Conservation (phyloP, 2,113 vertebrate species). For the Gymnarchus niloticus region DNA sequence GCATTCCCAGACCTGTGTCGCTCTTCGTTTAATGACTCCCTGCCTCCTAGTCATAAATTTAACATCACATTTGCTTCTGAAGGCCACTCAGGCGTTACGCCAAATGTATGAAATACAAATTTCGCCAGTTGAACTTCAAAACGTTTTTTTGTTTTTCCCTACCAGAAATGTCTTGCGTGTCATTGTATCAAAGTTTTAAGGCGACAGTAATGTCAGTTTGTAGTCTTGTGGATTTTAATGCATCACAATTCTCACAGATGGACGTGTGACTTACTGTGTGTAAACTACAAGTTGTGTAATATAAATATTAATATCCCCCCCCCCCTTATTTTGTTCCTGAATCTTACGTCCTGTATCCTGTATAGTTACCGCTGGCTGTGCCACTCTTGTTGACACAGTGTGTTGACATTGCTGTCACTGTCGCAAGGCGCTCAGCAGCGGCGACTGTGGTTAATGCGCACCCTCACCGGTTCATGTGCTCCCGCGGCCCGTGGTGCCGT, state of each 20-base stretch:
- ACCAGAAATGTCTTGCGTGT: no score
- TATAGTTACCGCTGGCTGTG: neutral
- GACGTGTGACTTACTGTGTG: no score
- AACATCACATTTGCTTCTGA: neutral
- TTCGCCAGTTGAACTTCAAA: no score
- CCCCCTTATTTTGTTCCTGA: neutral
- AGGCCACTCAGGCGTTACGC: neutral
- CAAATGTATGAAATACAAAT: neutral
- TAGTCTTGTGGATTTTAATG: neutral
- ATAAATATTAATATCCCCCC: neutral
- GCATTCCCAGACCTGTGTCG: neutral
- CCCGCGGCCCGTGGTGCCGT: neutral
- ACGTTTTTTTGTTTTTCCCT: no score
- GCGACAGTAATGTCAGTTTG: neutral
- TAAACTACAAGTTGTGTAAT: neutral
- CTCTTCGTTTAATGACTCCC: neutral
- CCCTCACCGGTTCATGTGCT: neutral
- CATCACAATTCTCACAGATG: neutral
- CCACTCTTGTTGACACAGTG: neutral
- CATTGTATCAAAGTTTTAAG: neutral
- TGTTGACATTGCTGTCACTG: neutral
- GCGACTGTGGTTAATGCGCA: neutral
- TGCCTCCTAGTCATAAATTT: no score
- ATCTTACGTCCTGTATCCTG: neutral
- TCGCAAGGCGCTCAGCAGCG: neutral